Percentiles rank a stretch among this genome's conserved stretches.
Conservation (phyloP, 2,113 vertebrate genomes). For the Uria aalge region DNA sequence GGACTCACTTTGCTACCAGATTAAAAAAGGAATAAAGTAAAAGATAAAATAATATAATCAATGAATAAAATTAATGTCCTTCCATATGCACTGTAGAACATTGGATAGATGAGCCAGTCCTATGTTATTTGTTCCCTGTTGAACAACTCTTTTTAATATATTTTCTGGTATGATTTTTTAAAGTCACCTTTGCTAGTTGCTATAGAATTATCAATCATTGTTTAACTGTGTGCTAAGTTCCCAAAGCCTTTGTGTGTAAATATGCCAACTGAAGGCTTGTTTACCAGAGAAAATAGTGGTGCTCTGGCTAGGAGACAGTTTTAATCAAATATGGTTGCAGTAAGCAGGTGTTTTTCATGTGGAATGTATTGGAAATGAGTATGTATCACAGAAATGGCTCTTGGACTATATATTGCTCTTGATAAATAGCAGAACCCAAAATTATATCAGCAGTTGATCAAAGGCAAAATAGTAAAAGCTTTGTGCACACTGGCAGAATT, state of each 20-base stretch:
- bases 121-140: background rate
- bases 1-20: background rate
- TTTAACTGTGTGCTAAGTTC: slow-evolving; percentile 37
- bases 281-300: slow-evolving; percentile 49
- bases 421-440: slow-evolving; percentile 37
- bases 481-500: background rate
- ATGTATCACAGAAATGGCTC: slow-evolving; percentile 42
- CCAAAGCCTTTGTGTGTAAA: slow-evolving; percentile 41
- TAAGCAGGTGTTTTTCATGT: slow-evolving; percentile 51
- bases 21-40: slow-evolving; percentile 15
- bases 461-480: background rate
- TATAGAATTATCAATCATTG: slow-evolving; percentile 41
- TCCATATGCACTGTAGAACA: background rate
- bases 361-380: slow-evolving; percentile 34
- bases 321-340: slow-evolving; percentile 47
- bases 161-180: slow-evolving; percentile 26
- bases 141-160: slow-evolving; percentile 7
- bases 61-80: background rate
- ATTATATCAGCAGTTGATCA: background rate
- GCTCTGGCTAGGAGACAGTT: slow-evolving; percentile 25
- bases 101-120: background rate
- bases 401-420: slow-evolving; percentile 16
- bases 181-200: slow-evolving; percentile 37
- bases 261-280: slow-evolving; percentile 41
- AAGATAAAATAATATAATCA: background rate